phyloP scores from a whole-genome alignment of 2,797 vertebrate genomes.

The Hyperoplus lanceolatus region DNA sequence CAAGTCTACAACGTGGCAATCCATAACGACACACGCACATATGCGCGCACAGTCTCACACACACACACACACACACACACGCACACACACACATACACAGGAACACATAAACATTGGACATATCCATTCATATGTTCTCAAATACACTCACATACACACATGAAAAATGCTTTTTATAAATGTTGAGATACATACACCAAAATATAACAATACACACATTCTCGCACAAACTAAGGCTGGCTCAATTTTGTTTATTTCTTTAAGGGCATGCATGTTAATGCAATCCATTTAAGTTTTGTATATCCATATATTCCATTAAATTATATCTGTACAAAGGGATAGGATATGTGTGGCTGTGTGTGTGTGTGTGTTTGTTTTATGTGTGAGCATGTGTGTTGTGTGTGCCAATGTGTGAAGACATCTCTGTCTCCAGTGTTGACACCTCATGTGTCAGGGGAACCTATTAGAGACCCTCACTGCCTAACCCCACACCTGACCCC shows the following conservation, averaged over 20 bases:
- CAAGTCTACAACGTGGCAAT: conserved; percentile 97
- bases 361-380: conserved; percentile 32
- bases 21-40: conserved; percentile 88
- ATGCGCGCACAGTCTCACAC: conserved; percentile 1
- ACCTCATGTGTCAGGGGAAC: conserved; percentile 88
- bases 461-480: conserved; percentile 87
- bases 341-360: conserved; percentile 11
- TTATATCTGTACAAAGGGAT: conserved; percentile 15
- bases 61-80: conserved; percentile 9
- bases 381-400: conserved; percentile 25
- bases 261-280: neutral
- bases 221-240: neutral
- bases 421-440: conserved; percentile 84
- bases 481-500: conserved; percentile 83
- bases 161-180: conserved; percentile 16
- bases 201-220: neutral
- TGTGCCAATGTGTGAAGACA: conserved; percentile 71
- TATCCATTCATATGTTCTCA: conserved; percentile 40
- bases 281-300: neutral
- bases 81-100: conserved; percentile 6
- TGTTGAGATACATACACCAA: neutral
- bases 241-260: too few relatives aligned
- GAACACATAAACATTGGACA: conserved; percentile 14
- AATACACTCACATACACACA: neutral
- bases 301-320: conserved; percentile 3